Percentiles rank a stretch among this genome's conserved stretches.
These are phyloP conservation scores for Pangasius djambal DNA, from an alignment of 2,797 vertebrate genomes.

Conservation along the genomic window DNA sequence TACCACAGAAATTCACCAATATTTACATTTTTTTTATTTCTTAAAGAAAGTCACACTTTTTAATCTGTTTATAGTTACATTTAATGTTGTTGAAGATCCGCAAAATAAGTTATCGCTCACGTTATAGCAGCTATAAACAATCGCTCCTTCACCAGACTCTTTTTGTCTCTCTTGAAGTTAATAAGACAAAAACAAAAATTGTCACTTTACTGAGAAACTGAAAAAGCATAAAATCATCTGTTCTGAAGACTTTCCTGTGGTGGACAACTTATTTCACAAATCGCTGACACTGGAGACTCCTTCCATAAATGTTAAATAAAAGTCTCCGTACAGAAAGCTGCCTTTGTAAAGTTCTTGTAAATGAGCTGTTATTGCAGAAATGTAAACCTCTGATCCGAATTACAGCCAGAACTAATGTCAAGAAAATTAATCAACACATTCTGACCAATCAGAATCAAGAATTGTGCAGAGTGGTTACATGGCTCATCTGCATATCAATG, in stretches of 20 bases:
- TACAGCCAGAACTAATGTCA: background rate
- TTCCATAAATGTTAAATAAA: background rate
- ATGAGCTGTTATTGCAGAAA: background rate
- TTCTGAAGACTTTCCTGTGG: background rate
- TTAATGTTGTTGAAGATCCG: background rate
- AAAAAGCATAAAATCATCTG: background rate
- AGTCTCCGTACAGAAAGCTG: background rate
- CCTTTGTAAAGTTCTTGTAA: background rate
- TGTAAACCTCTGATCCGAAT: too few species aligned
- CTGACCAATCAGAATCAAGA: background rate
- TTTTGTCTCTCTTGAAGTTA: too few species aligned
- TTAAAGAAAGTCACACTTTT: background rate
- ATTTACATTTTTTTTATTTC: background rate
- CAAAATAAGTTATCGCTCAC: background rate
- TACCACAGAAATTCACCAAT: too few species aligned
- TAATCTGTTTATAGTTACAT: background rate
- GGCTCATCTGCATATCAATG: background rate
- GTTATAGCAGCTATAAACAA: background rate
- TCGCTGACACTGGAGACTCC: background rate
- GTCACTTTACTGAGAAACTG: background rate
- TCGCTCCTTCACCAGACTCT: background rate
- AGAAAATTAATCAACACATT: background rate
- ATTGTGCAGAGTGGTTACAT: background rate
- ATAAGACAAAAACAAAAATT: background rate
- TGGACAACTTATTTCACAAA: background rate